phyloP scores from a whole-genome alignment of 2,888 invertebrate genomes.

The Glyphotaelius pellucidus region DNA sequence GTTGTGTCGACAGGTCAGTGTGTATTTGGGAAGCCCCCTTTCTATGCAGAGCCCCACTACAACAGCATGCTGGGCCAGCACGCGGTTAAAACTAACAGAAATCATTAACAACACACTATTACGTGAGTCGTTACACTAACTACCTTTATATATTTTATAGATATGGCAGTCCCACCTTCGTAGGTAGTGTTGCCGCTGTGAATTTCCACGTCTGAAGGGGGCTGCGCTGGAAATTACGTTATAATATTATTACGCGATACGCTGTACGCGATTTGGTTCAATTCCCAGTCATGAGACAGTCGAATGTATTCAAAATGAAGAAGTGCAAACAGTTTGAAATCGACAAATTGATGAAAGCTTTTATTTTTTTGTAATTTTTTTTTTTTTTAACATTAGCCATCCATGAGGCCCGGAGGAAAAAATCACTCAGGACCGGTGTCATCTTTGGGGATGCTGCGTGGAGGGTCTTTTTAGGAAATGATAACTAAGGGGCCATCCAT shows the following conservation, averaged over 20 bases:
- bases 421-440: too few relatives aligned
- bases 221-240: neutral
- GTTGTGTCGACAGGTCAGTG: conserved; percentile 26
- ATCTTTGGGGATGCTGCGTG: too few relatives aligned
- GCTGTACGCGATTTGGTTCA: neutral
- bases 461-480: too few relatives aligned
- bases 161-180: neutral
- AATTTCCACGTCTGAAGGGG: neutral
- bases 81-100: conserved; percentile 49
- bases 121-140: conserved; percentile 29
- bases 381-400: too few relatives aligned
- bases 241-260: neutral
- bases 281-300: neutral
- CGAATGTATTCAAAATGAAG: neutral
- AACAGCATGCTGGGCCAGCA: conserved; percentile 16
- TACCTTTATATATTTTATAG: neutral
- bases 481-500: too few relatives aligned
- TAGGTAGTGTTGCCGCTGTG: neutral
- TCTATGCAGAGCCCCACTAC: conserved; percentile 14
- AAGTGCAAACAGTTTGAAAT: too few relatives aligned
- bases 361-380: too few relatives aligned
- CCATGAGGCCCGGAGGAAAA: too few relatives aligned
- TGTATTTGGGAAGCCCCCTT: conserved; percentile 32
- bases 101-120: conserved; percentile 40
- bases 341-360: too few relatives aligned